Evolutionary conservation across 2,888 invertebrate species (phyloP), one percentile per base, ranked within the genome.

Genomic region (Scaptodrosophila latifasciaeformis): DNA sequence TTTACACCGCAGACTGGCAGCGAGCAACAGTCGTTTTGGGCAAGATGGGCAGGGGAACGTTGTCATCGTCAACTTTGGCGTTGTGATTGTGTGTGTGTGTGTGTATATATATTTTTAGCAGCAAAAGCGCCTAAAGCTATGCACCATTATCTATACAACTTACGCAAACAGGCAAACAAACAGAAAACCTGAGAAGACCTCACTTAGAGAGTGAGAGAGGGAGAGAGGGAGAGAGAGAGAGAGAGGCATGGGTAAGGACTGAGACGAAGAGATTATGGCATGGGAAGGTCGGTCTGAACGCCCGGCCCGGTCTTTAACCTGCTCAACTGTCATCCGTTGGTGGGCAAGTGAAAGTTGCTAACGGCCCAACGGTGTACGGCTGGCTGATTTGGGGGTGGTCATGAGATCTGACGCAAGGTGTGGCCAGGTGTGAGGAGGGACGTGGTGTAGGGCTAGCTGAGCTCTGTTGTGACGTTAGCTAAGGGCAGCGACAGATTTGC

Each of bases 71-170:
- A 10, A 3, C 17, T 37, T 37, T 17, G 15, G 3, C 37, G 17
- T 10, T 37, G 9, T 37, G 6, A 18, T 12, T 4, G 27, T 39
- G 9, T 49, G 40, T 24, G 19, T 45, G 18, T 34, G 40, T 39
- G 13, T 35, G 30, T 46, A 17, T n/a, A n/a, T 31, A 30, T 70
- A 67, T 59, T 61, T 75, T 62, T 71, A 66, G 59, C 54, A 40
- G 34, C 44, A 43, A 47, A 58, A 37, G 54, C 47, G 75, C 70
- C 70, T 54, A 59, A 61, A 47, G 72, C 54, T 62, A 56, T 72
- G 61, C 67, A 61, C 47, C 74, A 76, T 65, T 72, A 72, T 77
- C 67, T 67, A 48, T 57, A 63, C 59, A 54, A 59, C 54, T 64
- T 53, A 51, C 43, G 45, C 44, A 67, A 76, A 61, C 57, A 61